phyloP scores from a whole-genome alignment of 2,797 vertebrate genomes.

The Atherinosoma microstoma region DNA sequence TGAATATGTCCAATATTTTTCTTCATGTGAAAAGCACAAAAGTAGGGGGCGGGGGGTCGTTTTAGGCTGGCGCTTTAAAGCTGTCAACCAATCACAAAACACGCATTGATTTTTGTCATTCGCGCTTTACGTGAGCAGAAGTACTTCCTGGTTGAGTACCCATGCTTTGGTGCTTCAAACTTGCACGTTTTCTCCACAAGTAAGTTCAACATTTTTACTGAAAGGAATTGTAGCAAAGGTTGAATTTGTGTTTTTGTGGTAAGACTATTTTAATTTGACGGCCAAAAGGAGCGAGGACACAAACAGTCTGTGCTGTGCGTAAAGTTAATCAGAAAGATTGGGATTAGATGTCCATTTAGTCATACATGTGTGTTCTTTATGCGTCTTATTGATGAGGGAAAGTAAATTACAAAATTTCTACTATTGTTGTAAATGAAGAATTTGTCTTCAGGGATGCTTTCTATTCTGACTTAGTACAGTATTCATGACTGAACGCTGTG shows the following conservation, averaged over 20 bases:
- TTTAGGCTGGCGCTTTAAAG: not conserved
- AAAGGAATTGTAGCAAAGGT: not conserved
- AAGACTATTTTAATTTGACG: not conserved
- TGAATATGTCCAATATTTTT: not conserved
- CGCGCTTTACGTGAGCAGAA: not conserved
- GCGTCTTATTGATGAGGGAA: too few species aligned
- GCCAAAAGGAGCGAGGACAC: not conserved
- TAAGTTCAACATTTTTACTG: slow-evolving; percentile 19
- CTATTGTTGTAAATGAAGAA: too few species aligned
- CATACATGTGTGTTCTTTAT: not conserved
- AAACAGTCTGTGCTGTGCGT: not conserved
- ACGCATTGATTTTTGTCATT: slow-evolving; percentile 43
- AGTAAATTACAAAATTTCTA: too few species aligned
- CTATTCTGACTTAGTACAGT: too few species aligned
- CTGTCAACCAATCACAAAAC: slow-evolving; percentile 54
- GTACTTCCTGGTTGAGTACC: slow-evolving; percentile 63
- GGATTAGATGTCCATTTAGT: not conserved
- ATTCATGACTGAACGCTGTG: too few species aligned
- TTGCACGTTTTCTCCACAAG: slow-evolving; percentile 24
- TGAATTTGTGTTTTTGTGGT: not conserved
- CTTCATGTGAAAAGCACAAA: too few species aligned
- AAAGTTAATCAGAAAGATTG: not conserved
- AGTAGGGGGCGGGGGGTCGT: too few species aligned
- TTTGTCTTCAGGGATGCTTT: too few species aligned
- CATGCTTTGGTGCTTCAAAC: not conserved